Conservation (phyloP, 23 tunicate genomes). For the Trididemnum clinides region DNA sequence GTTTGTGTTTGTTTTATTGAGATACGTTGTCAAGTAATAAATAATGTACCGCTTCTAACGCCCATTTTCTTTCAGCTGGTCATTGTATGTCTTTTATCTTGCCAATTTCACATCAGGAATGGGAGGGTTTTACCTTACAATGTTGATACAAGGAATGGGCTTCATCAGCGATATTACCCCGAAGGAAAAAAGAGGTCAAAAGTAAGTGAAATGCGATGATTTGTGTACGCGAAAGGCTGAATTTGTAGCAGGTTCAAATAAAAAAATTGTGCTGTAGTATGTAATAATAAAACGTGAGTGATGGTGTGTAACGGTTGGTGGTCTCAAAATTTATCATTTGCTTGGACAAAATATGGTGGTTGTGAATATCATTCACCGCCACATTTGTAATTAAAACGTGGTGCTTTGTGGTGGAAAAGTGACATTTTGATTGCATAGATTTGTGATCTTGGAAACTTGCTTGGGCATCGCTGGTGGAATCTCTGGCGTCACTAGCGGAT, state of each 20-base stretch:
- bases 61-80: constrained; percentile 40
- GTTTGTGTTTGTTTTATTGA: too few species aligned
- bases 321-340: too few species aligned
- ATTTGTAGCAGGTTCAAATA: not conserved
- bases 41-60: too few species aligned
- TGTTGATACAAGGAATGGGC: constrained; percentile 72
- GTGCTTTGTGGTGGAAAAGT: not conserved
- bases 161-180: constrained; percentile 79
- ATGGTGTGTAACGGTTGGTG: too few species aligned
- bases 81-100: constrained; percentile 29
- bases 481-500: constrained; percentile 69
- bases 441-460: constrained; percentile 64
- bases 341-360: too few species aligned
- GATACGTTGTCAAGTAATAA: too few species aligned
- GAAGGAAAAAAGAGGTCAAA: constrained; percentile 44
- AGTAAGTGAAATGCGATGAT: constrained; percentile 22
- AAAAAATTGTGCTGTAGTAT: too few species aligned
- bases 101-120: constrained; percentile 59
- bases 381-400: too few species aligned
- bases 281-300: too few species aligned
- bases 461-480: constrained; percentile 83
- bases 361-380: too few species aligned
- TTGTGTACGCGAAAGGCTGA: not conserved
- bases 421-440: constrained; percentile 21
- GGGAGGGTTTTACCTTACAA: constrained; percentile 66